Conservation (phyloP, 2,888 invertebrate genomes). For the Phyllotreta cruciferae region DNA sequence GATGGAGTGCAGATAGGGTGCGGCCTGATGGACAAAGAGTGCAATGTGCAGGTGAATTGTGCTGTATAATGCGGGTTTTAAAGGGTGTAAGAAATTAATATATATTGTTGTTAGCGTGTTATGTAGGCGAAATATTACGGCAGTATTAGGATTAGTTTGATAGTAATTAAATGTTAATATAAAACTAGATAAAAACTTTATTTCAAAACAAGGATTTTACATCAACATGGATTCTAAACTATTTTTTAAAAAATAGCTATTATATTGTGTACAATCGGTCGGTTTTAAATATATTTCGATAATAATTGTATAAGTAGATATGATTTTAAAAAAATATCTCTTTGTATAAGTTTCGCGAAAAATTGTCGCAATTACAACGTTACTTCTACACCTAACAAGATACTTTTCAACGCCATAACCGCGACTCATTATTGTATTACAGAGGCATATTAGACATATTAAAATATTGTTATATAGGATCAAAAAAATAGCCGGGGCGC, state of each 20-base stretch:
- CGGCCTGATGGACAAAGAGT: constrained; percentile 49
- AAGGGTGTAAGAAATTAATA: no score
- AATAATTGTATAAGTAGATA: constrained; percentile 27
- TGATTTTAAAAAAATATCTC: constrained; percentile 28
- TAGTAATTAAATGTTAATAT: constrained; percentile 30
- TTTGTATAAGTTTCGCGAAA: constrained; percentile 1
- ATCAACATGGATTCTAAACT: constrained; percentile 17
- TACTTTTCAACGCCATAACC: neutral
- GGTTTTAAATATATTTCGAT: constrained; percentile 13
- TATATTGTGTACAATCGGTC: constrained; percentile 20
- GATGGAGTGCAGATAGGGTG: constrained; percentile 42
- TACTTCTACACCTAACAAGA: neutral
- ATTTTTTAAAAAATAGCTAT: constrained; percentile 27
- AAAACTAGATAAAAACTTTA: constrained; percentile 31
- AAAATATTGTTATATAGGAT: constrained; percentile 18
- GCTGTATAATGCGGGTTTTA: constrained; percentile 47
- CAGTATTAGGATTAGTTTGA: neutral
- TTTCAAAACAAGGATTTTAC: constrained; percentile 30
- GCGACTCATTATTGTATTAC: constrained; percentile 14
- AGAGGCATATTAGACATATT: constrained; percentile 20
- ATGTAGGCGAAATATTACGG: no score
- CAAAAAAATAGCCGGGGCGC: constrained; percentile 14
- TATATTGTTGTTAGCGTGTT: no score
- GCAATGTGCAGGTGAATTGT: constrained; percentile 50
- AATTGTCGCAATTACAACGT: neutral